Evolutionary conservation across 2,113 vertebrate species (phyloP), one percentile per base, ranked within the genome.

Genomic region (Numida meleagris): DNA sequence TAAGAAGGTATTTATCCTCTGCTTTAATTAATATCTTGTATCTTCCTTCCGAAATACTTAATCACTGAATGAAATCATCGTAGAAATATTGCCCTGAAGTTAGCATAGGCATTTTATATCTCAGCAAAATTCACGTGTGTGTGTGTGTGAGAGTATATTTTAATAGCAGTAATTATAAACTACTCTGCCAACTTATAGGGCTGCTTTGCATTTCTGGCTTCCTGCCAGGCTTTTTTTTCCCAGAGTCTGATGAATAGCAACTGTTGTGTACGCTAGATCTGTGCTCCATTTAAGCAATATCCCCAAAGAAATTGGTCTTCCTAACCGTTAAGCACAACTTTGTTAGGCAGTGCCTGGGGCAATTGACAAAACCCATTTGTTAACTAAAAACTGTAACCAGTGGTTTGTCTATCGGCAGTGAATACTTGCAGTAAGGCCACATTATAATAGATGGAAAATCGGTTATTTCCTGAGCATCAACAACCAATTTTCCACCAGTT

Each of bases 101-200:
- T n/a, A 96, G 78, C 68, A 82, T 36, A 7, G 14, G 88, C 90
- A 95, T 97, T 97, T 97, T 97, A 88, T 97, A 97, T 95, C 94
- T 97, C 95, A 96, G 95, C 87, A 97, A 95, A 97, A 97, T 96
- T 96, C 96, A 95, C 77, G 23, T 95, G 85, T 93, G 74, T 94
- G 94, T 97, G 95, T 97, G 42, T 62, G 42, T 21, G 7, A 61
- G 51, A 57, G 55, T 57, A 58, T 88, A 86, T 96, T 98, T 98
- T 98, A 98, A 98, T 97, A 98, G 97, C 95, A 92, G 96, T 96
- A 98, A 98, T 98, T 98, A 98, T 96, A 96, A 97, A 98, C 93
- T 95, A 95, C 97, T 97, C 96, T 98, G 97, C 97, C 98, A 98
- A 86, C 94, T 97, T 98, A 95, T 92, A 97, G 95, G 94, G 92